A percentile compares a stretch with the other conserved stretches of the same genome.
These are phyloP conservation scores for Caradrina clavipalpis DNA, from an alignment of 2,888 invertebrate species.

Conservation along the genomic window DNA sequence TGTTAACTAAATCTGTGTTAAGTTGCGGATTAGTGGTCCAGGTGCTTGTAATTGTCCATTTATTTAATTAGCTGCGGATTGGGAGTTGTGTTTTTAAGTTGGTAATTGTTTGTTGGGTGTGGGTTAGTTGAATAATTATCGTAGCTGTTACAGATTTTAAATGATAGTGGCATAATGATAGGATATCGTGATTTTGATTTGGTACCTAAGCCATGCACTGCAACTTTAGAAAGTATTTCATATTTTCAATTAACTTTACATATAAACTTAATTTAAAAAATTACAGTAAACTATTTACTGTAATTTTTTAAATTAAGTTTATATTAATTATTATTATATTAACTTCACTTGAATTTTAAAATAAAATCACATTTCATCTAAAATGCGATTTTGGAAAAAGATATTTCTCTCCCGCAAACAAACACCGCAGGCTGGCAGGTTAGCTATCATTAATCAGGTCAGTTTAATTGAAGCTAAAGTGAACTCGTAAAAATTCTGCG, in stretches of 20 bases:
- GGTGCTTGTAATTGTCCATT: constrained; percentile 58
- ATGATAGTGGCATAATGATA: too few species aligned
- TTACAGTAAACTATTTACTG: too few species aligned
- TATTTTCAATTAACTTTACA: too few species aligned
- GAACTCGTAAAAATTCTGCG: constrained; percentile 48
- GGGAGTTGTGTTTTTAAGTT: constrained; percentile 19
- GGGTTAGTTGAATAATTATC: neutral
- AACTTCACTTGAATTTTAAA: too few species aligned
- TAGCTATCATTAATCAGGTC: constrained; percentile 59
- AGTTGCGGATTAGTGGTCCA: constrained; percentile 56
- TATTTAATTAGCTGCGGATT: constrained; percentile 47
- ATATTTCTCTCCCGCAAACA: constrained; percentile 6
- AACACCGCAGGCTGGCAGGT: constrained; percentile 19
- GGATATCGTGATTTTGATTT: too few species aligned
- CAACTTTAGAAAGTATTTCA: too few species aligned
- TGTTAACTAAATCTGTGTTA: constrained; percentile 59
- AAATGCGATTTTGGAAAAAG: neutral
- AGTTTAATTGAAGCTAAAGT: constrained; percentile 46
- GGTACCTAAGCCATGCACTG: too few species aligned
- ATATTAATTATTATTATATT: too few species aligned
- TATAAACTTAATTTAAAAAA: too few species aligned
- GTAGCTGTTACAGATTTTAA: neutral
- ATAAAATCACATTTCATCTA: neutral
- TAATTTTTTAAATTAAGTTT: too few species aligned
- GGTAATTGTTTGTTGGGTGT: neutral